Conservation (phyloP, 92 coral and sea anemone genomes). For the Porites divaricata region DNA sequence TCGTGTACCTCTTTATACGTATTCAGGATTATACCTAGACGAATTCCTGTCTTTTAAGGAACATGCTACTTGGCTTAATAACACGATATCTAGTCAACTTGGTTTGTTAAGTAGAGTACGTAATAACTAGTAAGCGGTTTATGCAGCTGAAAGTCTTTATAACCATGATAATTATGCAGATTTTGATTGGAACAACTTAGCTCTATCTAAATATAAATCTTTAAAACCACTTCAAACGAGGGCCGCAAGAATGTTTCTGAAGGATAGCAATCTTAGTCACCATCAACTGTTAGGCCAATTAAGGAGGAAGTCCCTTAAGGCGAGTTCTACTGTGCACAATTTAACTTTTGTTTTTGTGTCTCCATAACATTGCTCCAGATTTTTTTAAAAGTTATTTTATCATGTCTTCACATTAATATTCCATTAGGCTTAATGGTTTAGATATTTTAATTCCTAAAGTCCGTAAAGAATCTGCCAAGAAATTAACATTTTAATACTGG, state of each 20-base stretch:
- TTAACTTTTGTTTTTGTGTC: background rate
- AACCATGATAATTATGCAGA: slow-evolving; percentile 25
- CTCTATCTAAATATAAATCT: background rate
- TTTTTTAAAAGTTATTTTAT: too few relatives aligned
- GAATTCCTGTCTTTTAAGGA: slow-evolving; percentile 26
- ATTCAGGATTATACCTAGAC: slow-evolving; percentile 31
- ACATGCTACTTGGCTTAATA: slow-evolving; percentile 15
- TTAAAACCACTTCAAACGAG: slow-evolving; percentile 37
- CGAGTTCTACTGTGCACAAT: background rate
- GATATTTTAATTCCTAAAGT: too few relatives aligned
- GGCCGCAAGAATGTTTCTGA: slow-evolving; percentile 38
- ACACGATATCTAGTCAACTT: slow-evolving; percentile 33
- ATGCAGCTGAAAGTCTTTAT: slow-evolving; percentile 20
- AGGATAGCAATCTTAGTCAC: background rate
- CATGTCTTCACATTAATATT: too few relatives aligned
- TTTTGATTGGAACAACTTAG: slow-evolving; percentile 25
- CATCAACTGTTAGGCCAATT: background rate
- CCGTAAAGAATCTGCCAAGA: too few relatives aligned
- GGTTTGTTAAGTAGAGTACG: slow-evolving; percentile 25
- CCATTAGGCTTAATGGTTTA: too few relatives aligned
- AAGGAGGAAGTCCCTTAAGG: background rate
- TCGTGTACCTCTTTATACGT: slow-evolving; percentile 16
- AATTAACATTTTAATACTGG: too few relatives aligned
- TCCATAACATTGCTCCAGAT: too few relatives aligned
- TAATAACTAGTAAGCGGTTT: background rate